A percentile compares a stretch with the other conserved stretches of the same genome.
Conservation (phyloP, 2,113 vertebrate genomes). For the Percopsis transmontana region DNA sequence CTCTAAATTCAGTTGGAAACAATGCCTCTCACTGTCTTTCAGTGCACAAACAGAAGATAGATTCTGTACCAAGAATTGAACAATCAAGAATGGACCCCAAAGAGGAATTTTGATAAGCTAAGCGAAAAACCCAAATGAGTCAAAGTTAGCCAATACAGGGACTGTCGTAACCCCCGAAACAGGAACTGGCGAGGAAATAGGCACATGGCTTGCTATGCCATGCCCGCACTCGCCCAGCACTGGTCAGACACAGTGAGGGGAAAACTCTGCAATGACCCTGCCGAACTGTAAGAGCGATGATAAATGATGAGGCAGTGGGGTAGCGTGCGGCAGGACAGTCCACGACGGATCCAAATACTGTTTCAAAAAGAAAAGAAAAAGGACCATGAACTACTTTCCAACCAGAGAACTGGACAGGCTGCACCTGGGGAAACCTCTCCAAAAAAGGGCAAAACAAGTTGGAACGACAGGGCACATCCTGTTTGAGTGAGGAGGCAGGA, state of each 20-base stretch:
- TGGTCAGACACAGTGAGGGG: neutral
- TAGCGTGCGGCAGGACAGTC: neutral
- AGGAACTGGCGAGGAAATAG: conserved; percentile 13
- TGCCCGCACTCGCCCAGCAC: neutral
- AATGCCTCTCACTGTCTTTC: too few species aligned
- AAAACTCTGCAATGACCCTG: neutral
- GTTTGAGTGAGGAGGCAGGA: conserved; percentile 51
- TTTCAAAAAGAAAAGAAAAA: conserved; percentile 11
- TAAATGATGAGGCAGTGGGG: conserved; percentile 6
- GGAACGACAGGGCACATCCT: conserved; percentile 47
- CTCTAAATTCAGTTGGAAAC: too few species aligned
- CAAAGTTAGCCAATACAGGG: neutral
- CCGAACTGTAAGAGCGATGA: conserved; percentile 9
- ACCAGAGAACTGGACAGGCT: conserved; percentile 49
- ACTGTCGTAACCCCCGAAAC: conserved; percentile 10
- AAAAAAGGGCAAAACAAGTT: conserved; percentile 65
- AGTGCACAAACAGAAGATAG: too few species aligned
- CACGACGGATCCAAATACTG: conserved; percentile 25
- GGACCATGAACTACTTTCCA: conserved; percentile 34
- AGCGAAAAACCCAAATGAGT: too few species aligned
- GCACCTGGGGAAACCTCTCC: conserved; percentile 39
- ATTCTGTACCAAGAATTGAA: neutral
- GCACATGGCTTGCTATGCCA: neutral
- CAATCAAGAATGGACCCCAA: neutral
- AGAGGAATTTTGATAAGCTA: too few species aligned